Base-by-base conservation (phyloP, 1,140 invertebrate genomes). In the Lepidostoma basale region DNA sequence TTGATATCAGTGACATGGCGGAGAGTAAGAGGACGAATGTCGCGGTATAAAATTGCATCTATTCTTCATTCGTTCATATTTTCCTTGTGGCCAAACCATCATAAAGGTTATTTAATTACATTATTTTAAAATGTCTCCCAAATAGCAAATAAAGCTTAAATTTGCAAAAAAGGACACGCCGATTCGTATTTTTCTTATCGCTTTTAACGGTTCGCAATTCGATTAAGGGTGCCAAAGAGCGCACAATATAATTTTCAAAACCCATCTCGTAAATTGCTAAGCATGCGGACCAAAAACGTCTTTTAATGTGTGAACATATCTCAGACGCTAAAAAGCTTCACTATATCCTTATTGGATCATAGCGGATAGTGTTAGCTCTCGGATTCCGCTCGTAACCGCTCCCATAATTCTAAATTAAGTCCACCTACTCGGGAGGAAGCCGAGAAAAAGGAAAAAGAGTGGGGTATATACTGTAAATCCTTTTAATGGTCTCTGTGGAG, bases 351-450 rank as follows among this genome's bases (percentile, higher is more conserved):
- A 58, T 66, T 58, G 52, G 23, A 44, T 58, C 58, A 66, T 47
- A 30, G 26, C 9, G 30, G 42, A 68, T 72, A 12, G 56, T 62
- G 63, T 68, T 68, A 64, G 56, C 68, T 56, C 44, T 60, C 33
- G 36, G 54, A 58, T 65, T 62, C 28, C 12, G 68, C 68, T 44
- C 26, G 25, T 33, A 62, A 20, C 56, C 44, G 62, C 68, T 20
- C 45, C 62, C 56, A 68, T 72, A 68, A 68, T 59, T 72, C 54
- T 65, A 25, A 58, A 72, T 72, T 72, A 72, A 72, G 66, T 63
- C 65, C 45, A 52, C 39, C 36, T 25, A 47, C 54, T 40, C 9
- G 16, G 54, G 49, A 65, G 42, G 66, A 68, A 72, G 67, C 54
- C 10, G 14, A 65, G 42, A 68, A 68, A 72, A 70, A 62, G 16